phyloP scores from a whole-genome alignment of 2,113 vertebrate genomes.

The Laterallus jamaicensis region DNA sequence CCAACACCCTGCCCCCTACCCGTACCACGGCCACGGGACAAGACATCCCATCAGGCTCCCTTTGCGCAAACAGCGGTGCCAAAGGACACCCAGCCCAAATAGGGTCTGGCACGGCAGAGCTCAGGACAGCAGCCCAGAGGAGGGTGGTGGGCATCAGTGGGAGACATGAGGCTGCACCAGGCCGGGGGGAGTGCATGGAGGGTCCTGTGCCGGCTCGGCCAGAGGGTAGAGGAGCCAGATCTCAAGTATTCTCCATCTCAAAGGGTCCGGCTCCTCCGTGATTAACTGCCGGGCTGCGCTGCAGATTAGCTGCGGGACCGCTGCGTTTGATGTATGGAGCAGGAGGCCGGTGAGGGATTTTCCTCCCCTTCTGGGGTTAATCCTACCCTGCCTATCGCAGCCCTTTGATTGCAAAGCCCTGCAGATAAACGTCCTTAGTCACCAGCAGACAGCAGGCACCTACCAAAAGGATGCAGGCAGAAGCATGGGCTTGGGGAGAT shows the following conservation, averaged over 20 bases:
- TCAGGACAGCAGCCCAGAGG: neutral
- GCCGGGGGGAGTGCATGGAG: neutral
- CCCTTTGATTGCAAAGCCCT: conserved; percentile 79
- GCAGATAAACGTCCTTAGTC: conserved; percentile 65
- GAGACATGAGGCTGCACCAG: neutral
- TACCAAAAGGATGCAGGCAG: neutral
- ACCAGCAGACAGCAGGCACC: conserved; percentile 47
- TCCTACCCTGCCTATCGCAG: conserved; percentile 60
- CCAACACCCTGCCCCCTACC: accelerated
- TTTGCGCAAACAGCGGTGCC: accelerated
- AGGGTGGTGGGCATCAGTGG: neutral
- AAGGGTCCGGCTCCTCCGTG: neutral
- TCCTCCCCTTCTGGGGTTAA: conserved; percentile 68
- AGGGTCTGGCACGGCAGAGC: accelerated
- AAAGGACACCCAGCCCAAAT: accelerated
- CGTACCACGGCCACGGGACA: accelerated
- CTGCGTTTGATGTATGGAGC: conserved; percentile 50
- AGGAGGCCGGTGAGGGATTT: conserved; percentile 64
- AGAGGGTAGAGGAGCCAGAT: neutral
- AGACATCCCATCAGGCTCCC: accelerated
- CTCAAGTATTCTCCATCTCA: neutral
- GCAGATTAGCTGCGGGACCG: neutral
- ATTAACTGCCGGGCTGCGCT: neutral
- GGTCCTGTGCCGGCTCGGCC: accelerated
- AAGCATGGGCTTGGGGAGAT: neutral